Percentiles rank a stretch among this genome's conserved stretches.
Conservation (phyloP, 2,797 vertebrate genomes). For the Serranus cabrilla region DNA sequence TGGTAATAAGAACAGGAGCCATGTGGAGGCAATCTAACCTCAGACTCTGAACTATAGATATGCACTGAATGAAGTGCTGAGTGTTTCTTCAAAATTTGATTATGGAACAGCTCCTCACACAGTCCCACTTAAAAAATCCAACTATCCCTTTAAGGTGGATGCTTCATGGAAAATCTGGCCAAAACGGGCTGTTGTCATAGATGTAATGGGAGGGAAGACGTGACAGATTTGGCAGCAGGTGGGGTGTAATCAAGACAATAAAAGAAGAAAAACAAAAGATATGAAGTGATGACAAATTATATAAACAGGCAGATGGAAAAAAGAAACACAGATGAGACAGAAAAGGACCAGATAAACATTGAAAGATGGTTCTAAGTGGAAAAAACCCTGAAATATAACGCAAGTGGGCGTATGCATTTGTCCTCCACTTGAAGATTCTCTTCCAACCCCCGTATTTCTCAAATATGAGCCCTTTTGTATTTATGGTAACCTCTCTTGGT, state of each 20-base stretch:
- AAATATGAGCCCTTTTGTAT: conserved; percentile 52
- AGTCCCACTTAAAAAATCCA: too few relatives aligned
- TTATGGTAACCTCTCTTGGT: conserved; percentile 41
- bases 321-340: conserved; percentile 48
- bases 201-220: conserved; percentile 19
- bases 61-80: too few relatives aligned
- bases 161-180: background rate
- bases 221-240: conserved; percentile 62
- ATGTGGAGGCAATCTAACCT: too few relatives aligned
- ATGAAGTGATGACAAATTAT: conserved; percentile 53
- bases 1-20: too few relatives aligned
- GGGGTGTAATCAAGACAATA: conserved; percentile 48
- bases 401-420: conserved; percentile 38
- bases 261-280: conserved; percentile 52
- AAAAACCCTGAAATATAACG: conserved; percentile 17
- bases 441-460: conserved; percentile 27
- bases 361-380: conserved; percentile 31
- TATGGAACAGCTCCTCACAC: too few relatives aligned
- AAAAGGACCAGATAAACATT: conserved; percentile 57
- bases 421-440: conserved; percentile 30
- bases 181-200: conserved; percentile 6
- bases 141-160: background rate
- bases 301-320: conserved; percentile 61
- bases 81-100: too few relatives aligned
- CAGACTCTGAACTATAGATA: too few relatives aligned